Conservation (phyloP, 2,797 vertebrate genomes). For the Sebastes kiyomatsui region DNA sequence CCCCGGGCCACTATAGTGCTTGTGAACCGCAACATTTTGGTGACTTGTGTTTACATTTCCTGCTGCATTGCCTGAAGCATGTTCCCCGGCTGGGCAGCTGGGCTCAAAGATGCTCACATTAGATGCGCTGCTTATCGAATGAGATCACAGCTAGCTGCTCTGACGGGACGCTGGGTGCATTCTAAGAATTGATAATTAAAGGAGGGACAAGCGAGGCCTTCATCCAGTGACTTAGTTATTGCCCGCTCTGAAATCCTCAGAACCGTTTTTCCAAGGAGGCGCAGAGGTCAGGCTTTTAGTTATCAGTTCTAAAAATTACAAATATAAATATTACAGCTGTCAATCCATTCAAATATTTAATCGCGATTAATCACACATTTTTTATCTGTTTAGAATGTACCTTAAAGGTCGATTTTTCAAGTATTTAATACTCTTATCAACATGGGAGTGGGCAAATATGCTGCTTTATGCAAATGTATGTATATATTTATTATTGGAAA, state of each 20-base stretch:
- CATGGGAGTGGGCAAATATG: no score
- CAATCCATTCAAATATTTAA: no score
- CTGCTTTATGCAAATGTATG: no score
- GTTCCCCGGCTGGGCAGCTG: conserved; percentile 67
- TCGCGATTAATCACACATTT: no score
- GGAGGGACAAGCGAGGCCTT: not conserved
- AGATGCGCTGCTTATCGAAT: conserved; percentile 50
- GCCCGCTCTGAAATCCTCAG: not conserved
- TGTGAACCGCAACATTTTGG: conserved; percentile 67
- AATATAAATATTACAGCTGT: not conserved
- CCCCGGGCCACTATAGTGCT: conserved; percentile 53
- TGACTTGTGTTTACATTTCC: conserved; percentile 72
- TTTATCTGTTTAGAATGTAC: no score
- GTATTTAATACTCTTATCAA: no score
- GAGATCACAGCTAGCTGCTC: conserved; percentile 51
- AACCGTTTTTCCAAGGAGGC: not conserved
- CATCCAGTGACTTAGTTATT: not conserved
- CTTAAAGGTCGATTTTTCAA: no score
- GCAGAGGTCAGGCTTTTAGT: conserved; percentile 4
- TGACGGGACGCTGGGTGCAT: conserved; percentile 34
- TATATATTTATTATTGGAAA: no score
- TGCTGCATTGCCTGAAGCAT: conserved; percentile 62
- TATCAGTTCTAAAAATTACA: not conserved
- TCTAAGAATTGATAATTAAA: conserved; percentile 50
- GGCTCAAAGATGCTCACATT: conserved; percentile 63